These are phyloP conservation scores for Pantelozetes paolii DNA, from an alignment of 2,888 invertebrate genomes.

Conservation along the genomic window DNA sequence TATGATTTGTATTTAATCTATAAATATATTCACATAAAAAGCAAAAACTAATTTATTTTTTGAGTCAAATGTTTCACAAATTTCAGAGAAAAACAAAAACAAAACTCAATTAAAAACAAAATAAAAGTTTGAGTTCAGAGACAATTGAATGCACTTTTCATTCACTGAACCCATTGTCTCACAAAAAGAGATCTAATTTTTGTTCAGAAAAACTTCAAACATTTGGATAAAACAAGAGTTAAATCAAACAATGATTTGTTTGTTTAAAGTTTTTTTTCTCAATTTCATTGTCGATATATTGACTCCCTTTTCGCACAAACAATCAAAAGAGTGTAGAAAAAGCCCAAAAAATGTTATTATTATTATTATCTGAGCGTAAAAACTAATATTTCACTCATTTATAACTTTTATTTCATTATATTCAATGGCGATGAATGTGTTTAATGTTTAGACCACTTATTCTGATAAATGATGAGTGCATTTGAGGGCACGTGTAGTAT, in stretches of 20 bases:
- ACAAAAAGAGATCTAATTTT: too few species aligned
- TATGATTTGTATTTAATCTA: too few species aligned
- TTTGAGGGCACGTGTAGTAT: not conserved
- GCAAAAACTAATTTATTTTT: too few species aligned
- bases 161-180: too few species aligned
- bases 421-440: constrained; percentile 17
- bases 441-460: constrained; percentile 13
- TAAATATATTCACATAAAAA: too few species aligned
- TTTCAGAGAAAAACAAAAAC: too few species aligned
- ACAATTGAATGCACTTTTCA: too few species aligned
- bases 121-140: too few species aligned
- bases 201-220: too few species aligned
- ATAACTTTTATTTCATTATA: not conserved
- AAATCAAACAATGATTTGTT: not conserved
- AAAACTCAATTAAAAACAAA: too few species aligned
- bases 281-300: not conserved
- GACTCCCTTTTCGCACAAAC: not conserved
- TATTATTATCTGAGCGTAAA: not conserved
- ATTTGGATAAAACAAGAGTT: too few species aligned
- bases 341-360: not conserved
- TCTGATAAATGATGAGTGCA: constrained; percentile 15
- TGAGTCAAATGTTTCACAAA: too few species aligned
- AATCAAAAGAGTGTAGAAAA: not conserved
- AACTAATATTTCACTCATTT: not conserved
- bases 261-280: not conserved